phyloP scores from a whole-genome alignment of 1,140 invertebrate species.

The Paracyclopina nana region DNA sequence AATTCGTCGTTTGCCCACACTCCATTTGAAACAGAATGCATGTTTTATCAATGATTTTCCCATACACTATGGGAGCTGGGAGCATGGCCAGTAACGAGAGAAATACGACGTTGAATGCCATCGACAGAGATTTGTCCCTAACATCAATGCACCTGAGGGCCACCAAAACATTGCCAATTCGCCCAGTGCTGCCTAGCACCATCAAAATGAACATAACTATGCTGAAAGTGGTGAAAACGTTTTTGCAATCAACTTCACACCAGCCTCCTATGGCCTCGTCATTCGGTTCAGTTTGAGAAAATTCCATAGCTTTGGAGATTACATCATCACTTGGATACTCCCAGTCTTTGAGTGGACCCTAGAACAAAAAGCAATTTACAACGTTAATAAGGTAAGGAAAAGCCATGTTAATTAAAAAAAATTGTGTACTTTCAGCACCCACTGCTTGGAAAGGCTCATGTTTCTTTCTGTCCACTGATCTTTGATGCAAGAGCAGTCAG shows the following conservation, averaged over 20 bases:
- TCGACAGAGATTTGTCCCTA: constrained; percentile 6
- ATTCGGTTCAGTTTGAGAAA: background rate
- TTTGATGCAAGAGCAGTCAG: constrained; percentile 12
- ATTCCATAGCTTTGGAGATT: background rate
- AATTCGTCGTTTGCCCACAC: background rate
- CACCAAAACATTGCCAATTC: constrained; percentile 8
- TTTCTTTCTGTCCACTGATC: background rate
- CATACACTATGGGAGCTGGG: constrained; percentile 8
- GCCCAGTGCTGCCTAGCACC: background rate
- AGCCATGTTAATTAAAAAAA: too few relatives aligned
- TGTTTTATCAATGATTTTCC: constrained; percentile 7
- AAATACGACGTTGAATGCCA: constrained; percentile 3
- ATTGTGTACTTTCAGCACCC: background rate
- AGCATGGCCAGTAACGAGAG: constrained; percentile 5
- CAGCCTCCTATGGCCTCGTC: background rate
- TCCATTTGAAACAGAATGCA: constrained; percentile 4
- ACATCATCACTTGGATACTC: background rate
- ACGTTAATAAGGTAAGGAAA: too few relatives aligned
- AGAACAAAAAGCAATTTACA: too few relatives aligned
- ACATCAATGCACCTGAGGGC: background rate
- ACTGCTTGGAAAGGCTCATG: background rate
- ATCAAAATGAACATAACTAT: background rate
- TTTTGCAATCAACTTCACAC: background rate
- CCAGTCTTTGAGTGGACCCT: too few relatives aligned
- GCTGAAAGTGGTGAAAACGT: background rate